Base-by-base conservation (phyloP, 1,140 invertebrate species). In the Drosophila equinoxialis region DNA sequence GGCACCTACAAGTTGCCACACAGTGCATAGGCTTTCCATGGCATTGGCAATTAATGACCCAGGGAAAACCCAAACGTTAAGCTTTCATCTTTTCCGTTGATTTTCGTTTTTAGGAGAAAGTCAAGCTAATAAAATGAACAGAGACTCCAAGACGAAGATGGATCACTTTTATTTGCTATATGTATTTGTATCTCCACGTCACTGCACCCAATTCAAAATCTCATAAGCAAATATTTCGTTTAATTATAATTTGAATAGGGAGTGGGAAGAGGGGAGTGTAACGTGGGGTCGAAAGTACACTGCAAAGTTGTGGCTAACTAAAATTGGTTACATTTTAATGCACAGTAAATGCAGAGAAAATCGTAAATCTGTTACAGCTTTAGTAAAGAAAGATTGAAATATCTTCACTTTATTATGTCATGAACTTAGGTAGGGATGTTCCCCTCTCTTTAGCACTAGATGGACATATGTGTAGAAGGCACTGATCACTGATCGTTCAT, bases 51-150 rank as follows among this genome's bases (percentile, higher is more conserved):
- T n/a, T 17, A 68, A 20, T n/a, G 58, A 45, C 37, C 35, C 58
- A 30, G 45, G 61, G 55, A 63, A 70, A 77, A 60, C 55, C 42
- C 66, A 64, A 77, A 77, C 69, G 73, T 39, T 10, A 45, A 37
- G 76, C 59, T 77, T 58, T 61, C 66, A 61, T 77, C 45, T 71
- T 42, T n/a, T 17, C 37, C 10, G 8, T 60, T 60, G 58, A 11
- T 41, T 10, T 60, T 60, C 0, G 14, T 37, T 20, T 41, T 10
- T 7, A n/a, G 73, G 61, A 51, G 74, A 77, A 77, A 77, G 74
- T 66, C 39, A 8, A 39, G 20, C 58, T 77, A 62, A 58, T 48
- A 77, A 57, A 77, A 77, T 37, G 7, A 55, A 55, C 13, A 55
- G 54, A 37, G n/a, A 45, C 26, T 23, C 41, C 58, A 48, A 59